A percentile compares a stretch with the other conserved stretches of the same genome.
Evolutionary conservation across 1,140 invertebrate genomes (phyloP).

Genomic region (Procambarus clarkii): DNA sequence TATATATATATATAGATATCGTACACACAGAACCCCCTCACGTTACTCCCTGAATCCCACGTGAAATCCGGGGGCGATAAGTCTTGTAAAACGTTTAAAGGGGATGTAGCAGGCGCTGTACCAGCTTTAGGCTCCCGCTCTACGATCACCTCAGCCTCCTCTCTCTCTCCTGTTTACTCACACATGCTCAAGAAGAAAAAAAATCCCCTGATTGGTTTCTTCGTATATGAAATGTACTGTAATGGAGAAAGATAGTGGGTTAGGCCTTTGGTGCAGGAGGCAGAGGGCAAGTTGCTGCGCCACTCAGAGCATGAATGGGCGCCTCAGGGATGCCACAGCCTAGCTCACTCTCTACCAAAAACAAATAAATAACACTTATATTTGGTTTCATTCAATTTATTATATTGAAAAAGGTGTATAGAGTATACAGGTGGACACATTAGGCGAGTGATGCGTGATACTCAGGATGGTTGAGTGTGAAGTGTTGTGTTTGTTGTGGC

Average conservation of each 20-base stretch:
- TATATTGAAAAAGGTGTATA: no score
- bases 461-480: no score
- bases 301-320: neutral
- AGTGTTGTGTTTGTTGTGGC: no score
- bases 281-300: neutral
- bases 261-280: neutral
- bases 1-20: no score
- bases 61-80: conserved; percentile 6
- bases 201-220: neutral
- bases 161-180: neutral
- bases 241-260: neutral
- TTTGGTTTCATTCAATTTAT: no score
- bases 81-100: conserved; percentile 20
- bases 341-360: no score
- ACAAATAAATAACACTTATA: no score
- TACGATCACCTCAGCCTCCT: neutral
- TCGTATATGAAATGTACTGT: neutral
- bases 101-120: neutral
- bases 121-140: neutral
- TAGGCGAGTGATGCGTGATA: no score
- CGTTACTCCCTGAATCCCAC: neutral
- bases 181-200: neutral
- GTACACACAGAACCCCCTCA: no score
- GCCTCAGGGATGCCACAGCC: neutral
- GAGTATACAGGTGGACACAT: no score